These are phyloP conservation scores for Drosophila paramelanica DNA, from an alignment of 2,888 invertebrate genomes.

Conservation along the genomic window DNA sequence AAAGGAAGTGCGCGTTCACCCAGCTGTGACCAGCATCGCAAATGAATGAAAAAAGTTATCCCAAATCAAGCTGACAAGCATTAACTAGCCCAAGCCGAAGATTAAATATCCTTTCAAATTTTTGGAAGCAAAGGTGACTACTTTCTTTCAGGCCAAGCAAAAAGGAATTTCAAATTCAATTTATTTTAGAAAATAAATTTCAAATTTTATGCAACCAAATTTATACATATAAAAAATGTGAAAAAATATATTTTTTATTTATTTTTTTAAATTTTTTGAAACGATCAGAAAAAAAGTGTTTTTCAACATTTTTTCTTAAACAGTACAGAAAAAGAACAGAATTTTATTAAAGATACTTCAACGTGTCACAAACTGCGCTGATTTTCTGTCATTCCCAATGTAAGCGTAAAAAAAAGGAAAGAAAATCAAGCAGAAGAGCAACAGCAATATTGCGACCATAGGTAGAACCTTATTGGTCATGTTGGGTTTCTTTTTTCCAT, in stretches of 20 bases:
- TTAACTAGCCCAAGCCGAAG: not conserved
- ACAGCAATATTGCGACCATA: slow-evolving; percentile 34
- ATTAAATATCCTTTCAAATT: not conserved
- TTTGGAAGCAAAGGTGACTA: too few relatives aligned
- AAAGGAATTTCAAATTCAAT: too few relatives aligned
- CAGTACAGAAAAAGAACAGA: too few relatives aligned
- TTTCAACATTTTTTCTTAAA: too few relatives aligned
- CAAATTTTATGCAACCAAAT: too few relatives aligned
- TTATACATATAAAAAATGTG: too few relatives aligned
- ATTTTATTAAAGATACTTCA: too few relatives aligned
- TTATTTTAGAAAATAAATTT: too few relatives aligned
- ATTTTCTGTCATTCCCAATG: not conserved
- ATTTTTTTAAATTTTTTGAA: too few relatives aligned
- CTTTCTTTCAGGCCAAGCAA: too few relatives aligned
- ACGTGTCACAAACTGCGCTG: not conserved
- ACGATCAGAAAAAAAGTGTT: too few relatives aligned
- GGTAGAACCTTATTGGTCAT: slow-evolving; percentile 61
- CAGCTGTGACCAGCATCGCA: slow-evolving; percentile 77
- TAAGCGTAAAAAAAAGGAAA: slow-evolving; percentile 4
- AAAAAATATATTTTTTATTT: too few relatives aligned
- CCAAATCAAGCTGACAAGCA: slow-evolving; percentile 54
- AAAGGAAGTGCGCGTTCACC: slow-evolving; percentile 71
- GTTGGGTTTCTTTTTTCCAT: slow-evolving; percentile 10
- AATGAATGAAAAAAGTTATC: slow-evolving; percentile 73
- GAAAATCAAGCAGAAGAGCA: slow-evolving; percentile 38